These are phyloP conservation scores for Thryonomys swinderianus DNA, from an alignment of 2,113 vertebrate genomes.

Conservation along the genomic window DNA sequence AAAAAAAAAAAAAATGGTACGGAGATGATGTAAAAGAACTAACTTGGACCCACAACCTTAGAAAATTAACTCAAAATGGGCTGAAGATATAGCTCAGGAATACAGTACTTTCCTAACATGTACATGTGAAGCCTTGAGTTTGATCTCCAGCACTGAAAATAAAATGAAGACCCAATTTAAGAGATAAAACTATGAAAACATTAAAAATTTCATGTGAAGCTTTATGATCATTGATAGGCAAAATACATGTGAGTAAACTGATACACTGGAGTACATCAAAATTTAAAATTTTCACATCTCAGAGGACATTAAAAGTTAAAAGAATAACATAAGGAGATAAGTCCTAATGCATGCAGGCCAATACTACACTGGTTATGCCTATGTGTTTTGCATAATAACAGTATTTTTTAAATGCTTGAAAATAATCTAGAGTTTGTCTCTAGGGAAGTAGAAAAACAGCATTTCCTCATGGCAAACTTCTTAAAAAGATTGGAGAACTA, in stretches of 20 bases:
- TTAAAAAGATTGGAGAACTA: background rate
- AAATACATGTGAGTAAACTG: background rate
- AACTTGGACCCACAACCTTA: background rate
- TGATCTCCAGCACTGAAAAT: background rate
- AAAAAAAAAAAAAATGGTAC: too few species aligned
- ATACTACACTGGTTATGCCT: background rate
- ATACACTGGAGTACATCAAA: background rate
- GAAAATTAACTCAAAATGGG: background rate
- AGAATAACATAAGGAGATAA: background rate
- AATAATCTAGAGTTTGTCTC: background rate
- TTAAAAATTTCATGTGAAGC: background rate
- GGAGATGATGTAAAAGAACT: background rate
- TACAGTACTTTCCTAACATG: background rate
- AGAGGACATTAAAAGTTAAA: background rate
- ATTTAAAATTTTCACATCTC: background rate
- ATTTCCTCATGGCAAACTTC: background rate
- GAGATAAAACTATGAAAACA: background rate
- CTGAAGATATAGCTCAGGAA: background rate
- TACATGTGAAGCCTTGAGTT: background rate
- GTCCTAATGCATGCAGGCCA: background rate
- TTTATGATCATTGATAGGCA: background rate
- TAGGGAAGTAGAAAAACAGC: background rate
- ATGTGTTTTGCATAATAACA: background rate
- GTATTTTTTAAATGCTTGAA: background rate
- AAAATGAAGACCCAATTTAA: background rate